Evolutionary conservation across 2,113 vertebrate species (phyloP).

Genomic region (Tachuris rubrigastra): DNA sequence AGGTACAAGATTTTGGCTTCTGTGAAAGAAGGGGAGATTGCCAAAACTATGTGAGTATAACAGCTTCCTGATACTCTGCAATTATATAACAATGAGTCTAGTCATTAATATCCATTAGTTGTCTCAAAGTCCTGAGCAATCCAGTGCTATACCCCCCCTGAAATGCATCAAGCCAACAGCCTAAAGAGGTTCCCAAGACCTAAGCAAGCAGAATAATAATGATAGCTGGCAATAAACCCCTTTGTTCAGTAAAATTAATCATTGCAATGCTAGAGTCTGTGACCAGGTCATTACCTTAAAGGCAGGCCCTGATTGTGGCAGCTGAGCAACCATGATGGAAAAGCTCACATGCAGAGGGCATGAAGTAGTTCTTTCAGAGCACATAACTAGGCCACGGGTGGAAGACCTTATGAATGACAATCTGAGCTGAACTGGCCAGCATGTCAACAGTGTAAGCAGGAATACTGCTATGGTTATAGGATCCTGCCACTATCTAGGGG

Average conservation of each 20-base stretch:
- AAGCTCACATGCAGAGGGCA: not conserved
- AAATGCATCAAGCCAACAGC: not conserved
- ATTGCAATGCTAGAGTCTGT: not conserved
- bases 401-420: not conserved
- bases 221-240: constrained; percentile 29
- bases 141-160: not conserved
- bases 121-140: constrained; percentile 3
- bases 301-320: not conserved
- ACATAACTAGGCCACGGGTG: not conserved
- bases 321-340: not conserved
- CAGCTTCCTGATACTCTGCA: constrained; percentile 24
- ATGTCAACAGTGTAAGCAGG: not conserved
- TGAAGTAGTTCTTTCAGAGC: not conserved
- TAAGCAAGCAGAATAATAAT: constrained; percentile 15
- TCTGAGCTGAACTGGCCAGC: not conserved
- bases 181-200: constrained; percentile 52
- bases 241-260: constrained; percentile 49
- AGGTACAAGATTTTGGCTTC: constrained; percentile 18
- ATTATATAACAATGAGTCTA: constrained; percentile 43
- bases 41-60: constrained; percentile 26
- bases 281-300: constrained; percentile 48
- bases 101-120: constrained; percentile 47
- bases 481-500: not conserved
- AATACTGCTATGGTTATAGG: not conserved
- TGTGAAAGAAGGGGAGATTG: not conserved